These are phyloP conservation scores for Remorina albescens DNA, from an alignment of 2,797 vertebrate species.

Conservation along the genomic window DNA sequence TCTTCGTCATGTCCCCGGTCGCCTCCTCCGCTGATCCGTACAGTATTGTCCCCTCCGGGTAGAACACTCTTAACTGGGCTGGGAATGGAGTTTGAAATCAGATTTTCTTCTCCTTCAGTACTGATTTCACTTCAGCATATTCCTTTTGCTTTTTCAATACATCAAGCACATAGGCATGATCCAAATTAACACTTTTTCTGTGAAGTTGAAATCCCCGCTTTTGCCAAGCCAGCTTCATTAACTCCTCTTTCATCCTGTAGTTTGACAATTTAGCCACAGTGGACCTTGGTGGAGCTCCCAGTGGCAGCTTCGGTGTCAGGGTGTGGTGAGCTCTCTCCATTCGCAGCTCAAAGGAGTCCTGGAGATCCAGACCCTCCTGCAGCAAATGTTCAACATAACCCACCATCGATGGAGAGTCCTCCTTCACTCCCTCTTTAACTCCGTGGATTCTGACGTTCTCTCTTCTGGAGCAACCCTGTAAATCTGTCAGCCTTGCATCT, in stretches of 20 bases:
- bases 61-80: neutral
- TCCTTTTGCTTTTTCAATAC: neutral
- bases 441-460: neutral
- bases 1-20: neutral
- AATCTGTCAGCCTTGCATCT: neutral
- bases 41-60: neutral
- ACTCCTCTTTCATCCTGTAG: constrained; percentile 6
- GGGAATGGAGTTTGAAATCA: constrained; percentile 5
- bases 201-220: too few relatives aligned
- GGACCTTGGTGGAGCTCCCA: neutral
- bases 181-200: too few relatives aligned
- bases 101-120: constrained; percentile 6
- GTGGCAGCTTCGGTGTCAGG: neutral
- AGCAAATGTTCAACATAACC: neutral
- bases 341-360: neutral
- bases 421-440: constrained; percentile 8
- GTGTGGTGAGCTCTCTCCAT: neutral
- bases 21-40: neutral
- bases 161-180: neutral
- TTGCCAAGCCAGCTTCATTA: neutral
- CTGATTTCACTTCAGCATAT: constrained; percentile 1
- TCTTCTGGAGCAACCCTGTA: neutral
- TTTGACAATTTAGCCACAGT: constrained; percentile 26
- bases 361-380: neutral
- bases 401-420: neutral